A percentile compares a stretch with the other conserved stretches of the same genome.
Evolutionary conservation across 2,797 vertebrate genomes (phyloP).

Genomic region (Sebastiscus tertius): DNA sequence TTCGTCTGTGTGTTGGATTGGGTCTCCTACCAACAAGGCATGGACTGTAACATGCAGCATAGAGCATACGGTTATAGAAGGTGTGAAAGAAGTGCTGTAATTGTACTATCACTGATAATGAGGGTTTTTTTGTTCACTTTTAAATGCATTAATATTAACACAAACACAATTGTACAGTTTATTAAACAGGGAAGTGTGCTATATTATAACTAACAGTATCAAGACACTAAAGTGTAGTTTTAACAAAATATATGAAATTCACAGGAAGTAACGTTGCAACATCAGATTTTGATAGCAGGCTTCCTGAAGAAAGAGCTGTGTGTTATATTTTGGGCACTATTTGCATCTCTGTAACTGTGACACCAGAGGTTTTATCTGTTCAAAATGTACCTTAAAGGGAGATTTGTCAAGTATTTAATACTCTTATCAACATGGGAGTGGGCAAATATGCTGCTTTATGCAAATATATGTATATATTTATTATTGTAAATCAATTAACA

Average conservation of each 20-base stretch:
- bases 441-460: too few relatives aligned
- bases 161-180: not conserved
- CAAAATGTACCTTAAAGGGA: too few relatives aligned
- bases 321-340: not conserved
- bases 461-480: too few relatives aligned
- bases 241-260: conserved; percentile 4
- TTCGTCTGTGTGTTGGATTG: conserved; percentile 9
- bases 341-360: not conserved
- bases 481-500: too few relatives aligned
- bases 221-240: not conserved
- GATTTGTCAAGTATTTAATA: too few relatives aligned
- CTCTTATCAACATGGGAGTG: too few relatives aligned
- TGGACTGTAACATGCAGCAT: conserved; percentile 1
- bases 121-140: conserved; percentile 10
- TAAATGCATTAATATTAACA: not conserved
- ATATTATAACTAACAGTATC: not conserved
- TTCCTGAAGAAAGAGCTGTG: not conserved
- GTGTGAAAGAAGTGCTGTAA: not conserved
- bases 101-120: conserved; percentile 11
- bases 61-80: not conserved
- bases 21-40: not conserved
- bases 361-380: too few relatives aligned
- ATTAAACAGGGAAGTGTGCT: not conserved
- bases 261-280: conserved; percentile 9
- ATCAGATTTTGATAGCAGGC: not conserved